Evolutionary conservation across 2,888 invertebrate genomes (phyloP), one percentile per base, ranked within the genome.

Genomic region (Protophormia terraenovae): DNA sequence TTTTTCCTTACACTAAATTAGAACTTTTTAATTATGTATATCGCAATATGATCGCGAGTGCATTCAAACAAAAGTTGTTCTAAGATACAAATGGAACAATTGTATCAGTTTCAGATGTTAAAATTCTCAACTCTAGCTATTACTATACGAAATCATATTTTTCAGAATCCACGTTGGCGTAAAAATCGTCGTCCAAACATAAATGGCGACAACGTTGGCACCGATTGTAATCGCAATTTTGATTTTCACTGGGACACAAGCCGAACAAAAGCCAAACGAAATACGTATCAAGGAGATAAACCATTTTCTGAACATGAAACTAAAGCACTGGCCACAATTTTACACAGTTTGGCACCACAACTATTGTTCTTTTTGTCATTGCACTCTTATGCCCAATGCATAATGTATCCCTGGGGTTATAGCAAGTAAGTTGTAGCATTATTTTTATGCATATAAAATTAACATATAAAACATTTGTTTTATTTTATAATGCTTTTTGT

Each of bases 191-290:
- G 93, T 0, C 91, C 91, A 0, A 89, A 89, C 6, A 88, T 89
- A 14, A 87, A 89, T 38, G 85, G 89, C 5, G 85, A 82, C 0
- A 94, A 94, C 87, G 88, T 90, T n/a, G 96, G 96, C 29, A 94
- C 94, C 0, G 96, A 96, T 89, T 94, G 94, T 60, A 96, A 96
- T 91, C 93, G 96, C 38, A 96, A 96, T 91, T 96, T 94, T 89
- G 95, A 94, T 84, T 93, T 93, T 87, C 93, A 94, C 87, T 95
- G 95, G 95, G 89, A 91, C 16, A 77, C 84, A 41, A 91, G 90
- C 0, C 86, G 89, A 2, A 83, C 88, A 19, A 90, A 88, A 76
- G 84, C 87, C 6, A 87, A 87, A 83, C 89, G 90, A 2, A 89
- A 89, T 27, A 92, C 93, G 1, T 93, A 89, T 86, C 91, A 91